Evolutionary conservation across 1,140 invertebrate species (phyloP).

Genomic region (Ylistrum balloti): DNA sequence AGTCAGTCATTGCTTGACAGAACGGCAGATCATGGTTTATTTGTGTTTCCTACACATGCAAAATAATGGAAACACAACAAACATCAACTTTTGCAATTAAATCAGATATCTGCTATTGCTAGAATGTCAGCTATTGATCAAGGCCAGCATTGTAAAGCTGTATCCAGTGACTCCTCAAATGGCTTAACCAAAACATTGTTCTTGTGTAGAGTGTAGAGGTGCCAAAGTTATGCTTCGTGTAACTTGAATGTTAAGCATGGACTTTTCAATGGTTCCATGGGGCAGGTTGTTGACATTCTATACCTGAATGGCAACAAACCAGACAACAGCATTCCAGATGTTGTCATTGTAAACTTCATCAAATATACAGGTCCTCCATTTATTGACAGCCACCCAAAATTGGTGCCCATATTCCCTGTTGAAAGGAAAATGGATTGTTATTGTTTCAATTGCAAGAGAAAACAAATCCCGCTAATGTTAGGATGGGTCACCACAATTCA

Average conservation of each 20-base stretch:
- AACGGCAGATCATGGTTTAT: constrained; percentile 43
- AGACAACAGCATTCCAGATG: constrained; percentile 43
- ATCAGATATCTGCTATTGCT: background rate
- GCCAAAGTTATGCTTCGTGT: constrained; percentile 59
- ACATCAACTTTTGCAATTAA: constrained; percentile 4
- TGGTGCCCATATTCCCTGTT: constrained; percentile 58
- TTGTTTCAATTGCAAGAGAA: constrained; percentile 56
- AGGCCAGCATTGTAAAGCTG: constrained; percentile 44
- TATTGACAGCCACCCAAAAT: constrained; percentile 45
- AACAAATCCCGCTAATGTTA: constrained; percentile 63
- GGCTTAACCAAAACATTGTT: constrained; percentile 46
- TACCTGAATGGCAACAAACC: constrained; percentile 31
- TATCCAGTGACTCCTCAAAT: background rate
- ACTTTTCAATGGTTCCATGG: constrained; percentile 61
- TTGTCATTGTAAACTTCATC: constrained; percentile 58
- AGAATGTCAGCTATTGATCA: constrained; percentile 49
- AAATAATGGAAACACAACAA: constrained; percentile 47
- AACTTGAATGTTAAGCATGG: constrained; percentile 59
- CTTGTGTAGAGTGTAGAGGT: constrained; percentile 45
- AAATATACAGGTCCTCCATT: constrained; percentile 60
- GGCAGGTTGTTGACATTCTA: constrained; percentile 56
- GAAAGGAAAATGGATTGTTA: constrained; percentile 56
- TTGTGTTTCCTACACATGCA: constrained; percentile 60
- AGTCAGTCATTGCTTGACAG: background rate
- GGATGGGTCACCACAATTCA: constrained; percentile 66